phyloP scores from a whole-genome alignment of 2,113 vertebrate species.

The Rhipidura dahli region DNA sequence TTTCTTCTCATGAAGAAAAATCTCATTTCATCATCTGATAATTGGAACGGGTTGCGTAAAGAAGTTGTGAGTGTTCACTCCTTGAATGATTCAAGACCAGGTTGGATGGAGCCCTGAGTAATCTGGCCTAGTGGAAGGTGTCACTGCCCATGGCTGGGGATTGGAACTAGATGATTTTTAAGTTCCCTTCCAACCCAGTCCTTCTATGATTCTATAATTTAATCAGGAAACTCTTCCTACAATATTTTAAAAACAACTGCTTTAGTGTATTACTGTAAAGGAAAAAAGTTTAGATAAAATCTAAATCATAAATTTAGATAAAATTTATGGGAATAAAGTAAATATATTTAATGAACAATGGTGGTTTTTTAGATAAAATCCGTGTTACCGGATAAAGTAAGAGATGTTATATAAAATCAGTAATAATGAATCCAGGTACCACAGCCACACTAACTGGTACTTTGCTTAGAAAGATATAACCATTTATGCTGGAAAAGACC shows the following conservation, averaged over 20 bases:
- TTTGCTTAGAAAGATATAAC: neutral
- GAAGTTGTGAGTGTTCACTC: neutral
- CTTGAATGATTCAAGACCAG: neutral
- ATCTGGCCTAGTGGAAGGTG: neutral
- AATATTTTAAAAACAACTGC: neutral
- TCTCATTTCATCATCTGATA: neutral
- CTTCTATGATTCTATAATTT: neutral
- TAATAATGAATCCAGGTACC: neutral
- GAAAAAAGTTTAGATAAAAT: neutral
- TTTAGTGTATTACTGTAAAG: neutral
- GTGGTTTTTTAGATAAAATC: neutral
- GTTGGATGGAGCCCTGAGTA: neutral
- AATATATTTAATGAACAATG: constrained; percentile 54
- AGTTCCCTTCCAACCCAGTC: neutral
- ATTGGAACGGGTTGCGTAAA: neutral
- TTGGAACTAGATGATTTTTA: neutral
- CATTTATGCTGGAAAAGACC: neutral
- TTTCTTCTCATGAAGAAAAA: neutral
- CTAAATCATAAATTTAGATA: constrained; percentile 24
- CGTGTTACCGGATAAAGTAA: neutral
- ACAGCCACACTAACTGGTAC: neutral
- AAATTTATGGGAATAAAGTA: constrained; percentile 61
- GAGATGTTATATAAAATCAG: neutral
- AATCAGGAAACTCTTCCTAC: neutral
- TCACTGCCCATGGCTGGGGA: neutral